These are phyloP conservation scores for Seira sanloemensis DNA, from an alignment of 2,888 invertebrate species.

Conservation along the genomic window DNA sequence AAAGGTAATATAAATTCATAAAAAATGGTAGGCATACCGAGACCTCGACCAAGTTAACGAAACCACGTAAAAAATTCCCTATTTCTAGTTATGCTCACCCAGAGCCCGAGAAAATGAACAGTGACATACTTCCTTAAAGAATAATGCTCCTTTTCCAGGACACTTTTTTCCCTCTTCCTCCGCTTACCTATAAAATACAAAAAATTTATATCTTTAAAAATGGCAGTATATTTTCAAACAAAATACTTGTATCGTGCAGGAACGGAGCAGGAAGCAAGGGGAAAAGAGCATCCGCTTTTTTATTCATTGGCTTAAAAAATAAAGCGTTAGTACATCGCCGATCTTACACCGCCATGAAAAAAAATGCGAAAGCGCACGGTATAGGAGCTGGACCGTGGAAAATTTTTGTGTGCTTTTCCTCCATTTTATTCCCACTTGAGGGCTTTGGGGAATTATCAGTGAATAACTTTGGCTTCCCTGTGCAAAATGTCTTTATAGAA, in stretches of 20 bases:
- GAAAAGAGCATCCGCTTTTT: background rate
- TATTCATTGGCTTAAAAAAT: conserved; percentile 20
- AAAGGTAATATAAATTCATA: too few relatives aligned
- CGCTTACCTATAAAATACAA: too few relatives aligned
- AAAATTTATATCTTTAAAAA: too few relatives aligned
- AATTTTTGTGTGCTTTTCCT: conserved; percentile 48
- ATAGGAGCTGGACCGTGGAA: conserved; percentile 43
- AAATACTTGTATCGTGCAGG: too few relatives aligned
- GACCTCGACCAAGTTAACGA: too few relatives aligned
- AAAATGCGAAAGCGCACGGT: background rate
- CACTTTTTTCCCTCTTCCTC: too few relatives aligned
- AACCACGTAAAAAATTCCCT: too few relatives aligned
- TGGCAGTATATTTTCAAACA: too few relatives aligned
- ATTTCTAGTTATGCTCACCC: too few relatives aligned
- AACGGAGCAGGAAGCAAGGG: background rate
- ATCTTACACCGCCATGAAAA: background rate
- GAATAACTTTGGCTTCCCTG: conserved; percentile 35
- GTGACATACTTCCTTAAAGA: conserved; percentile 28
- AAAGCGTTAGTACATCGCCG: too few relatives aligned
- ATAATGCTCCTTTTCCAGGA: conserved; percentile 16
- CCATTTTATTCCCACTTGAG: conserved; percentile 56
- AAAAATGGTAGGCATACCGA: too few relatives aligned
- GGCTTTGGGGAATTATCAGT: conserved; percentile 56
- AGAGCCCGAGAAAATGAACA: conserved; percentile 32
- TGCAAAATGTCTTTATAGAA: too few relatives aligned